Conservation (phyloP, 2,113 vertebrate species). For the Cricetomys ansorgei region DNA sequence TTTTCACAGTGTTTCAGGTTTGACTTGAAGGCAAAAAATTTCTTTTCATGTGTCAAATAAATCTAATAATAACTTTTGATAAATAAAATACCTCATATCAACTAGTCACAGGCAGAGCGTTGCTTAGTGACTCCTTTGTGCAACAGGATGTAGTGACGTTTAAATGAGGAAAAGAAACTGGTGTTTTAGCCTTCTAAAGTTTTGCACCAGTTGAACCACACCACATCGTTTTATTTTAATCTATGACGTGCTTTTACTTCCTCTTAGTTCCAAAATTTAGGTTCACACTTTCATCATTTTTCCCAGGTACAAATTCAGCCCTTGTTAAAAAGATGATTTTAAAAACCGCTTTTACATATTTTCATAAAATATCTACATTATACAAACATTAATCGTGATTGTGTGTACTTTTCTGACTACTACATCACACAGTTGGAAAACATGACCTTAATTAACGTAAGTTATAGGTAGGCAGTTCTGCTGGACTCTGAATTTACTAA, state of each 20-base stretch:
- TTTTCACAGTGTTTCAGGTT: not conserved
- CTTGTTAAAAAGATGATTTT: not conserved
- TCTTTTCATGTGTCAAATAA: not conserved
- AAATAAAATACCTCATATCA: not conserved
- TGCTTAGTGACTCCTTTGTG: not conserved
- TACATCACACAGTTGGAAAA: not conserved
- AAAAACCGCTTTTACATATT: not conserved
- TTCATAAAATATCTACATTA: not conserved
- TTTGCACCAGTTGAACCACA: not conserved
- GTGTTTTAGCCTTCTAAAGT: not conserved
- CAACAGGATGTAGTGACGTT: not conserved
- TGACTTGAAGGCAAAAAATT: not conserved
- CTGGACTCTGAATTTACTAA: not conserved
- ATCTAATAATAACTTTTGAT: not conserved
- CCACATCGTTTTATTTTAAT: not conserved
- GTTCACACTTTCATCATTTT: not conserved
- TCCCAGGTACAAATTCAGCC: not conserved
- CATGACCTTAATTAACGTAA: slow-evolving; percentile 2
- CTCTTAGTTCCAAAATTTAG: not conserved
- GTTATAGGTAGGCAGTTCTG: not conserved
- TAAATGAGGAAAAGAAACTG: not conserved
- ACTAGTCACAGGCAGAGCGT: not conserved
- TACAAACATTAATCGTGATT: not conserved
- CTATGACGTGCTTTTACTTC: not conserved
- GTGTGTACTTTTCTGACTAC: not conserved